A percentile compares a stretch with the other conserved stretches of the same genome.
These are phyloP conservation scores for Pterostichus madidus DNA, from an alignment of 2,888 invertebrate species.

Conservation along the genomic window DNA sequence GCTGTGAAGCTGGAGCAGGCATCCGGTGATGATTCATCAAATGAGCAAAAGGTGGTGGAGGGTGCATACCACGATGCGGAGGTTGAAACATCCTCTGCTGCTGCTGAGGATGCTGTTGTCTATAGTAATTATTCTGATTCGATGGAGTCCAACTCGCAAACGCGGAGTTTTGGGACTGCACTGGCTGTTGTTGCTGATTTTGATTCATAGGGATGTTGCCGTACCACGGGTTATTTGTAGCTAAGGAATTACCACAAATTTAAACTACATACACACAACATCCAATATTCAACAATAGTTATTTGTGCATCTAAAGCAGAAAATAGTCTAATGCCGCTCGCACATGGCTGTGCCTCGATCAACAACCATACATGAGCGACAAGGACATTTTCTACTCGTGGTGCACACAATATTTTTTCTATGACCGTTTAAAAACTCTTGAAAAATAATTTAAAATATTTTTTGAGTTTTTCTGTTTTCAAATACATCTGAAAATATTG, in stretches of 20 bases:
- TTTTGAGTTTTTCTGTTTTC: too few relatives aligned
- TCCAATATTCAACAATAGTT: too few relatives aligned
- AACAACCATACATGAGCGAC: too few relatives aligned
- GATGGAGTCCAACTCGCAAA: slow-evolving; percentile 57
- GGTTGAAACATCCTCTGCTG: slow-evolving; percentile 50
- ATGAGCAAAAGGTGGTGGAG: slow-evolving; percentile 37
- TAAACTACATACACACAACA: too few relatives aligned
- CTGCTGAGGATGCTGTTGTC: slow-evolving; percentile 44
- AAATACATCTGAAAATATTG: too few relatives aligned
- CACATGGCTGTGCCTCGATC: too few relatives aligned
- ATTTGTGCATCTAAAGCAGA: too few relatives aligned
- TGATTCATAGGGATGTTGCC: slow-evolving; percentile 36
- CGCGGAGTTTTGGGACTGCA: slow-evolving; percentile 60
- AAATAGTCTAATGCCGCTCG: too few relatives aligned
- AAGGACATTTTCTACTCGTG: too few relatives aligned
- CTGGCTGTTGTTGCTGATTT: slow-evolving; percentile 38
- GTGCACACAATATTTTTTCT: too few relatives aligned
- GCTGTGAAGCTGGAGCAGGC: slow-evolving; percentile 15
- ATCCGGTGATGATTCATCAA: slow-evolving; percentile 45
- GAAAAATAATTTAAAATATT: too few relatives aligned
- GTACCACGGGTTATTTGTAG: slow-evolving; percentile 59
- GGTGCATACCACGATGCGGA: slow-evolving; percentile 25
- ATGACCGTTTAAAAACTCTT: too few relatives aligned
- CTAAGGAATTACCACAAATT: slow-evolving; percentile 16
- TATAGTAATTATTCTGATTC: slow-evolving; percentile 41